Percentiles rank a stretch among this genome's conserved stretches.
Evolutionary conservation across 1,140 invertebrate genomes (phyloP).

Genomic region (Limonius californicus): DNA sequence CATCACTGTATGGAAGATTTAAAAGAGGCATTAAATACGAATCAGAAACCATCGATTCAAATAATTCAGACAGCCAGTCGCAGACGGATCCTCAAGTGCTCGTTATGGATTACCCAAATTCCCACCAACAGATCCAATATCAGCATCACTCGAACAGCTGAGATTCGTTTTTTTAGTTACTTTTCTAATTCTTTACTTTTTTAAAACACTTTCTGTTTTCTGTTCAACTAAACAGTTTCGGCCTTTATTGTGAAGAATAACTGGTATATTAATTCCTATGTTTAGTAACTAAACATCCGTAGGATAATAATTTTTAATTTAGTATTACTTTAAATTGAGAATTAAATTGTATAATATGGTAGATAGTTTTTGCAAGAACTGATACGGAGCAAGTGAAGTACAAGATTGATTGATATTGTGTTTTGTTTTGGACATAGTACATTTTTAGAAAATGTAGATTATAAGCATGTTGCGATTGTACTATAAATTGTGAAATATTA

Average conservation of each 20-base stretch:
- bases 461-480: neutral
- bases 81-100: conserved; percentile 39
- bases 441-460: no score
- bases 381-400: conserved; percentile 3
- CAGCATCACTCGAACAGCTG: conserved; percentile 46
- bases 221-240: no score
- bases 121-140: conserved; percentile 43
- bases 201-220: no score
- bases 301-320: no score
- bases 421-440: neutral
- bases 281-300: no score
- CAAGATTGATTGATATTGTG: neutral
- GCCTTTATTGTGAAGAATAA: no score
- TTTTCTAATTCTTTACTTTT: no score
- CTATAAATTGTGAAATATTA: conserved; percentile 4
- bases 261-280: no score
- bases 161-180: conserved; percentile 30
- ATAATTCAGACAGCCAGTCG: conserved; percentile 36
- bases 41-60: conserved; percentile 43
- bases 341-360: no score
- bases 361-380: neutral
- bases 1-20: conserved; percentile 81
- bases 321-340: no score
- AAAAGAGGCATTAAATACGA: conserved; percentile 66
- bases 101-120: conserved; percentile 41